Evolutionary conservation across 92 coral and sea anemone species (phyloP).

Genomic region (Diadumene lineata): DNA sequence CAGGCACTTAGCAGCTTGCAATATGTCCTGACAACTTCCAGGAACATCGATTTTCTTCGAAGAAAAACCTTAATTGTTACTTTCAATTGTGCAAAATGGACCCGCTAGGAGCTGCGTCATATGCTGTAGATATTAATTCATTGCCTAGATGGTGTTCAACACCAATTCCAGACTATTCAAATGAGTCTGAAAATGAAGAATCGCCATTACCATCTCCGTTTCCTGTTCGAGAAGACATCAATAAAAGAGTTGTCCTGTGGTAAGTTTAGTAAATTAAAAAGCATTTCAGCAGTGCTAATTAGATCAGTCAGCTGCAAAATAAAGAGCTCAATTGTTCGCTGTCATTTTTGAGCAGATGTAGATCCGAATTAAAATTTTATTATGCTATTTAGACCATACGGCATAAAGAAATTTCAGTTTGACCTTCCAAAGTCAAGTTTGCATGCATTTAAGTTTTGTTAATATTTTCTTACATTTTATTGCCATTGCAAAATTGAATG

Average conservation of each 20-base stretch:
- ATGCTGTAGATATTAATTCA: slow-evolving; percentile 62
- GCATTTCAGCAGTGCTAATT: no score
- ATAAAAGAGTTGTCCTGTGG: slow-evolving; percentile 86
- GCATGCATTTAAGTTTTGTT: no score
- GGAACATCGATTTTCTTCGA: not conserved
- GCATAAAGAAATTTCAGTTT: no score
- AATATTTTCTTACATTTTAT: no score
- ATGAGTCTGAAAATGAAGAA: slow-evolving; percentile 16
- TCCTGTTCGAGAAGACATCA: slow-evolving; percentile 81
- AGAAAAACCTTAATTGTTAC: slow-evolving; percentile 16
- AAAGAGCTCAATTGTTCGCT: no score
- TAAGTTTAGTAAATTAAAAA: slow-evolving; percentile 19
- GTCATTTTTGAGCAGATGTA: no score
- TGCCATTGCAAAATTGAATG: no score
- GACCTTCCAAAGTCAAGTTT: no score
- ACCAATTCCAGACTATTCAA: slow-evolving; percentile 58
- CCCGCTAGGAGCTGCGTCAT: slow-evolving; percentile 88
- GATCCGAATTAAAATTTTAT: no score
- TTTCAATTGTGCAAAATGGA: slow-evolving; percentile 62
- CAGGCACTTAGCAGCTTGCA: not conserved
- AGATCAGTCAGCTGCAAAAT: no score
- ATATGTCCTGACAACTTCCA: not conserved
- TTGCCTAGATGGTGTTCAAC: slow-evolving; percentile 87
- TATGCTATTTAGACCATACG: no score
- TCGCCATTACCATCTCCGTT: slow-evolving; percentile 60